Evolutionary conservation across 2,888 invertebrate genomes (phyloP), one percentile per base, ranked within the genome.

Genomic region (Apomyelois bistriatella): DNA sequence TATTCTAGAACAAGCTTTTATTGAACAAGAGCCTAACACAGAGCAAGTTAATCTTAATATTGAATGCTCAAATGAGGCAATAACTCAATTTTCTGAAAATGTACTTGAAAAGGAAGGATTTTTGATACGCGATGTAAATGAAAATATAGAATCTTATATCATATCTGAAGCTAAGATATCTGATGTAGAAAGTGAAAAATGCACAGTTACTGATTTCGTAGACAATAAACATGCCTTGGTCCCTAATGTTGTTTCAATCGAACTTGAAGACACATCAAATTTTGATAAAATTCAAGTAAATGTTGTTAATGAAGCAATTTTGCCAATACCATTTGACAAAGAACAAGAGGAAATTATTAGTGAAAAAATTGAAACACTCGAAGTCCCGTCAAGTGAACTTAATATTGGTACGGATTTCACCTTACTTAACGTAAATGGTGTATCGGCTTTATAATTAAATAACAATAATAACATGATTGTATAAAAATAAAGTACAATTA

Each of bases 381-480:
- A 16, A 15, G 15, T 9, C 4, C 40, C 15, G 12, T 32, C 3
- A 35, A 32, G 16, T 35, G 42, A 43, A 28, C n/a, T 22, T 5
- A 8, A 12, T 13, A 2, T 30, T 15, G 46, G 46, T 46, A 46
- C 15, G 32, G 6, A 13, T 5, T 46, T 35, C 4, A 15, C 15
- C 9, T 10, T 46, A 13, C 5, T 32, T 16, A 15, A 13, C 16
- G 46, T 30, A 32, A 46, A 32, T 32, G 10, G 35, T 32, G 10
- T 46, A 46, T 32, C 16, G 10, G 46, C 30, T 46, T 46, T 35
- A 32, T 32, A 32, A 43, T 13, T 43, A n/a, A 41, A 41, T 41
- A 22, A 41, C 22, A 22, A 22, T 28, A 43, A 16, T 50, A 40
- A 43, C 32, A 40, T 9, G 2, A 16, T 6, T 40, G 9, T 40